Base-by-base conservation (phyloP, 2,888 invertebrate genomes). In the Cantharis rustica region DNA sequence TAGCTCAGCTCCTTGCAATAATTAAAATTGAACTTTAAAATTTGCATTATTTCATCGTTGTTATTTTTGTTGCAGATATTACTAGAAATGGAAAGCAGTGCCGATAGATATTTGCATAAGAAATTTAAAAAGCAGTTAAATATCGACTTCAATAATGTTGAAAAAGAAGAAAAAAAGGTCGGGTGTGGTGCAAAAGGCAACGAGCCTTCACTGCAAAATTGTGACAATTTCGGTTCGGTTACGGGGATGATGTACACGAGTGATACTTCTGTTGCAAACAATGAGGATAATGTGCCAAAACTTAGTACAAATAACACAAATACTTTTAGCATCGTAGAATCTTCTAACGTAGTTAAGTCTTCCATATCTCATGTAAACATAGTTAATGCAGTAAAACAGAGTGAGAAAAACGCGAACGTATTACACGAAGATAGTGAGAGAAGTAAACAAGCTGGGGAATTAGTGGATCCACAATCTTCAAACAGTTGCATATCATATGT, bases 101-200 rank as follows among this genome's bases (percentile, higher is more conserved):
- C 83, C 82, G 87, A 88, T 84, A 95, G 93, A 88, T 96, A 96
- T 90, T 91, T 96, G 88, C 96, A 97, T 89, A 97, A 97, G 89
- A 97, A 96, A 89, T 96, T 97, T 89, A 96, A 97, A 89, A 96
- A 96, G 89, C 93, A 96, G 90, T 82, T 87, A 76, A 88, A 95
- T 93, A 87, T 93, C 92, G 84, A 89, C 71, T 87, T 83, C 10
- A 76, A 68, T 71, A 66, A 66, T 61, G 27, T 26, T 47, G 72
- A 73, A n/a, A 76, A 71, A 71, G 76, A 82, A 83, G 83, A 77
- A 83, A 84, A 79, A 79, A 81, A 17, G 75, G 80, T 85, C 84
- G 79, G 77, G 82, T 79, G 66, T 13, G 61, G 64, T n/a, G 10
- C 61, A 63, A 62, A 31, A 63, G 69, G 61, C 47, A 62, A 71